phyloP scores from a whole-genome alignment of 2,888 invertebrate genomes.

The Ptychoptera albimana region DNA sequence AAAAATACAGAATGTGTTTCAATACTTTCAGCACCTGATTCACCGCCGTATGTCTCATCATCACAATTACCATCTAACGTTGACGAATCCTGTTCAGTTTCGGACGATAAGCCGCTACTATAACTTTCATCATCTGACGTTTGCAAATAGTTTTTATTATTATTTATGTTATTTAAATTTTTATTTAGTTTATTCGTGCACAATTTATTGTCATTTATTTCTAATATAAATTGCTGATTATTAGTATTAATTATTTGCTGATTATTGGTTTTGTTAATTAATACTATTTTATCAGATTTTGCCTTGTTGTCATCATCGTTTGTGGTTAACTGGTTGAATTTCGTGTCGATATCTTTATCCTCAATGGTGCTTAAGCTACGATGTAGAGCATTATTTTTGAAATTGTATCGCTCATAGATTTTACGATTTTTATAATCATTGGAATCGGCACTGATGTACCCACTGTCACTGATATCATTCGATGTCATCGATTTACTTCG shows the following conservation, averaged over 20 bases:
- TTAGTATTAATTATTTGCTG: slow-evolving; percentile 18
- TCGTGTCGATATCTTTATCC: slow-evolving; percentile 14
- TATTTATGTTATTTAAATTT: not conserved
- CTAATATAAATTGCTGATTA: slow-evolving; percentile 16
- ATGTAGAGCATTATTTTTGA: slow-evolving; percentile 22
- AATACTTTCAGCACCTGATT: slow-evolving; percentile 74
- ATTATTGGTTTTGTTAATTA: slow-evolving; percentile 6
- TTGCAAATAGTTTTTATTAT: not conserved
- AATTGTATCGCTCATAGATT: slow-evolving; percentile 30
- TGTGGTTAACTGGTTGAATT: slow-evolving; percentile 4
- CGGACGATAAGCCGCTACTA: slow-evolving; percentile 10
- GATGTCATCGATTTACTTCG: slow-evolving; percentile 4
- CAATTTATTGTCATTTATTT: not conserved
- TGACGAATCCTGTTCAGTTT: slow-evolving; percentile 31
- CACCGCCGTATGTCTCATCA: slow-evolving; percentile 48
- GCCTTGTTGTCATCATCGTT: not conserved
- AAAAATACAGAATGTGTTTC: slow-evolving; percentile 79
- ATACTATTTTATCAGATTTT: not conserved
- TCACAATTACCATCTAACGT: slow-evolving; percentile 60
- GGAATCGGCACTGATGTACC: slow-evolving; percentile 73
- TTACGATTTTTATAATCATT: slow-evolving; percentile 39
- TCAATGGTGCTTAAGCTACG: slow-evolving; percentile 26
- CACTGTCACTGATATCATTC: slow-evolving; percentile 42
- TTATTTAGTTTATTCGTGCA: not conserved
- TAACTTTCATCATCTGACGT: slow-evolving; percentile 10